Conservation (phyloP, 2,888 invertebrate species). For the Metalampra italica region DNA sequence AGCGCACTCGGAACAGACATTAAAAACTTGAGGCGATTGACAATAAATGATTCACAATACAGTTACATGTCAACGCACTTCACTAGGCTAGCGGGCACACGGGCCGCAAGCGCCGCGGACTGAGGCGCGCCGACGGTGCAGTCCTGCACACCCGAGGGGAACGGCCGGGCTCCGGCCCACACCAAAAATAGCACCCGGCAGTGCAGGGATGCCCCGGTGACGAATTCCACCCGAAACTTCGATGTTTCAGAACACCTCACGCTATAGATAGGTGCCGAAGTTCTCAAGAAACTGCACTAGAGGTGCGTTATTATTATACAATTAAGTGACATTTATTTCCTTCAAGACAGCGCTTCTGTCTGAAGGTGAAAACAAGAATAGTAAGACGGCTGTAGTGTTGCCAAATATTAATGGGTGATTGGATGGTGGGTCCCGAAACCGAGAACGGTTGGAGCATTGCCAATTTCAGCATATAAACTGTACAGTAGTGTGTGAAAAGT, state of each 20-base stretch:
- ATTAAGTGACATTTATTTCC: not conserved
- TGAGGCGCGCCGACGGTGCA: slow-evolving; percentile 53
- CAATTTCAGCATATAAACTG: slow-evolving; percentile 26
- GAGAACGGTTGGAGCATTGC: slow-evolving; percentile 56
- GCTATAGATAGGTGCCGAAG: no score
- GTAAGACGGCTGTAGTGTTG: slow-evolving; percentile 47
- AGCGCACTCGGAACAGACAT: slow-evolving; percentile 65
- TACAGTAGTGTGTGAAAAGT: not conserved
- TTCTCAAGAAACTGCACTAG: not conserved
- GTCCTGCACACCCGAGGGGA: slow-evolving; percentile 40
- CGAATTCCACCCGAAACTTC: slow-evolving; percentile 37
- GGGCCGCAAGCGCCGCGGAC: slow-evolving; percentile 55
- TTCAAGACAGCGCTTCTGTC: slow-evolving; percentile 31
- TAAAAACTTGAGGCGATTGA: slow-evolving; percentile 41
- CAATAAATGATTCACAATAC: slow-evolving; percentile 70
- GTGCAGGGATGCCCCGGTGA: slow-evolving; percentile 66
- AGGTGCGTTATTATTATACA: not conserved
- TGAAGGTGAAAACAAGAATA: slow-evolving; percentile 66
- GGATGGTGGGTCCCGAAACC: slow-evolving; percentile 46
- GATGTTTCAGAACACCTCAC: no score
- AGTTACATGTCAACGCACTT: slow-evolving; percentile 76
- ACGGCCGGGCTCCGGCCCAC: slow-evolving; percentile 62
- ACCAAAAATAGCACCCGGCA: slow-evolving; percentile 75
- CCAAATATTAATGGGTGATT: slow-evolving; percentile 50
- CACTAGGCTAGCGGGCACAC: slow-evolving; percentile 57